These are phyloP conservation scores for Ecliptopera silaceata DNA, from an alignment of 2,888 invertebrate species.

Conservation along the genomic window DNA sequence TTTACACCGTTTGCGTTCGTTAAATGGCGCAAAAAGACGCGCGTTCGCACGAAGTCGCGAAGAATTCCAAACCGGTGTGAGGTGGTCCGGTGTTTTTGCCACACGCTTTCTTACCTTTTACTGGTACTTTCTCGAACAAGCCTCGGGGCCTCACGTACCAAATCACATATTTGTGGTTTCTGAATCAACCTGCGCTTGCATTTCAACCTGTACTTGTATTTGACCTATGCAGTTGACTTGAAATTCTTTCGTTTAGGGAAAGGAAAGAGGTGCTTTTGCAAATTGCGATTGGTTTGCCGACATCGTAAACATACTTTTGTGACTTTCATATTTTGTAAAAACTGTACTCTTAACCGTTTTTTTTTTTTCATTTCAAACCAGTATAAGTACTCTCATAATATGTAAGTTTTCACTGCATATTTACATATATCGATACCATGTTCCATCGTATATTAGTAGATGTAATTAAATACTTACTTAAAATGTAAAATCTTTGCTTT, in stretches of 20 bases:
- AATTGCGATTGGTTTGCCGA: conserved; percentile 19
- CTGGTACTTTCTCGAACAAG: conserved; percentile 62
- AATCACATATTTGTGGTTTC: conserved; percentile 26
- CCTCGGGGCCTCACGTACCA: conserved; percentile 46
- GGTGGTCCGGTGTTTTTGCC: conserved; percentile 62
- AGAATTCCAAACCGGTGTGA: conserved; percentile 59
- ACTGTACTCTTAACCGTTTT: neutral
- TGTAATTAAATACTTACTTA: no score
- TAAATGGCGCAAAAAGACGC: conserved; percentile 33
- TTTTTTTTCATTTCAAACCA: no score
- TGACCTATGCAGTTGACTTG: conserved; percentile 29
- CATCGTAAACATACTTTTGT: conserved; percentile 17
- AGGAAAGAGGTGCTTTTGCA: conserved; percentile 26
- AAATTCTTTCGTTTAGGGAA: conserved; percentile 25
- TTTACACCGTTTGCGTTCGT: conserved; percentile 26
- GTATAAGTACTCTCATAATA: no score
- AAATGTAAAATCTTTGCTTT: no score
- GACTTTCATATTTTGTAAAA: conserved; percentile 16
- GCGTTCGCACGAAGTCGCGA: conserved; percentile 33
- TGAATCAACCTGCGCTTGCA: conserved; percentile 28
- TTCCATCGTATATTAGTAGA: no score
- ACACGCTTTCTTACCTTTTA: conserved; percentile 73
- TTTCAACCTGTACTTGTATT: conserved; percentile 24
- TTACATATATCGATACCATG: no score
- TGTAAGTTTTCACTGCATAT: no score